phyloP scores from a whole-genome alignment of 2,888 invertebrate species.

The Darwinula stevensoni region DNA sequence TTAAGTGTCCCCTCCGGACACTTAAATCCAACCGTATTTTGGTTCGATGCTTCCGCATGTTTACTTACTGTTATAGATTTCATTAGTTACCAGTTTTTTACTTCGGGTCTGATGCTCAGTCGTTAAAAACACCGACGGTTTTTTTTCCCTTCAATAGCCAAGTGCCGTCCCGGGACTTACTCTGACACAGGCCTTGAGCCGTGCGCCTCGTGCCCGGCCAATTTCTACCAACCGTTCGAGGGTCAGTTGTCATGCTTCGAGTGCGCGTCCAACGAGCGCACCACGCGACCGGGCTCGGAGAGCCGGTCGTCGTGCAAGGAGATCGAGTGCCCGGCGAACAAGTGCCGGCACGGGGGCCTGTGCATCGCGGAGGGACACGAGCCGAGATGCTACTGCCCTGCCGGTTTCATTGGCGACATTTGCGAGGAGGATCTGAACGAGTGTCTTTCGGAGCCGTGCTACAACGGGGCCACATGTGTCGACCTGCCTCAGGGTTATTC shows the following conservation, averaged over 20 bases:
- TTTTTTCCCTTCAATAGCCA: no score
- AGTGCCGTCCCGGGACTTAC: constrained; percentile 65
- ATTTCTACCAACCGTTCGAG: constrained; percentile 60
- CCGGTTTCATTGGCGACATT: constrained; percentile 68
- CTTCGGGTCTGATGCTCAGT: no score
- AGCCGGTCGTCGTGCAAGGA: constrained; percentile 59
- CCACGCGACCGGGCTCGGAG: constrained; percentile 42
- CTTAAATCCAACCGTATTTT: no score
- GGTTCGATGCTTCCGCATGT: not conserved
- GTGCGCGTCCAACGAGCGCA: constrained; percentile 69
- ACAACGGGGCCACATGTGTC: constrained; percentile 67
- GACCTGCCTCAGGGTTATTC: constrained; percentile 74
- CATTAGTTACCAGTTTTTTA: constrained; percentile 3
- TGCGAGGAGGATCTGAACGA: constrained; percentile 89
- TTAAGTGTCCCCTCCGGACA: no score
- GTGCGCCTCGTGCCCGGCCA: constrained; percentile 65
- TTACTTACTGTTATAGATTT: not conserved
- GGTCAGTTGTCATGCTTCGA: constrained; percentile 63
- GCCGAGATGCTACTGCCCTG: constrained; percentile 71
- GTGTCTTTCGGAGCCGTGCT: constrained; percentile 75
- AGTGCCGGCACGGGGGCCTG: constrained; percentile 68
- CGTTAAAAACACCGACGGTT: no score
- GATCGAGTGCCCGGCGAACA: constrained; percentile 55
- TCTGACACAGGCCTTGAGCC: constrained; percentile 78
- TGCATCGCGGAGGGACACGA: constrained; percentile 68